Evolutionary conservation across 1,140 invertebrate genomes (phyloP).

Genomic region (Steinernema khuongi): DNA sequence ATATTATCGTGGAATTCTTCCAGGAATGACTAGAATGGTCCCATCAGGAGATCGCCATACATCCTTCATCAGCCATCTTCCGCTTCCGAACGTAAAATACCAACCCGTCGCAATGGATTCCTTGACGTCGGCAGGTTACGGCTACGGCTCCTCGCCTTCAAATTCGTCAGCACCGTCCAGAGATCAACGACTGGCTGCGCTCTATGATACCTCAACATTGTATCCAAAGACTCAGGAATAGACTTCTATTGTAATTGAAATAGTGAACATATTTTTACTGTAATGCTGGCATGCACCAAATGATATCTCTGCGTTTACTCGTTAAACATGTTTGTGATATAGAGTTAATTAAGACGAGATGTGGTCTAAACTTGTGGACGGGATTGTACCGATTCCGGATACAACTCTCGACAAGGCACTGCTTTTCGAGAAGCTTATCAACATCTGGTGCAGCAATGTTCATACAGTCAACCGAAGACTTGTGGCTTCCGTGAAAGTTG

Average conservation of each 20-base stretch:
- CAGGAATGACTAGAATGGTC: neutral
- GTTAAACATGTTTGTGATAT: neutral
- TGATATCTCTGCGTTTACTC: no score
- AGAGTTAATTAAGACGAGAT: neutral
- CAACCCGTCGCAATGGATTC: no score
- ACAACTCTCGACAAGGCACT: neutral
- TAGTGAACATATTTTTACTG: neutral
- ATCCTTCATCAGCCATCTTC: neutral
- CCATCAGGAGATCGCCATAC: slow-evolving; percentile 1
- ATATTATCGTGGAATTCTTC: neutral
- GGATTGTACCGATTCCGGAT: neutral
- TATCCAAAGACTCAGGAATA: neutral
- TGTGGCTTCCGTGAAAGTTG: slow-evolving; percentile 15
- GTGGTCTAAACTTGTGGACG: neutral
- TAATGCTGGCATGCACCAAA: no score
- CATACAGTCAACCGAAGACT: slow-evolving; percentile 26
- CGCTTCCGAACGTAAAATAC: no score
- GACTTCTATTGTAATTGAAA: neutral
- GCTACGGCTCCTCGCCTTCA: neutral
- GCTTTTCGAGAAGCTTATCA: slow-evolving; percentile 18
- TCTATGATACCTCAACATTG: neutral
- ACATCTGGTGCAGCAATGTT: slow-evolving; percentile 18
- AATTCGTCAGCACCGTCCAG: neutral
- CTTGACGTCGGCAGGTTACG: neutral
- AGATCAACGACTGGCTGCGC: neutral